Evolutionary conservation across 2,888 invertebrate genomes (phyloP), one percentile per base, ranked within the genome.

Genomic region (Cataglyphis livida): DNA sequence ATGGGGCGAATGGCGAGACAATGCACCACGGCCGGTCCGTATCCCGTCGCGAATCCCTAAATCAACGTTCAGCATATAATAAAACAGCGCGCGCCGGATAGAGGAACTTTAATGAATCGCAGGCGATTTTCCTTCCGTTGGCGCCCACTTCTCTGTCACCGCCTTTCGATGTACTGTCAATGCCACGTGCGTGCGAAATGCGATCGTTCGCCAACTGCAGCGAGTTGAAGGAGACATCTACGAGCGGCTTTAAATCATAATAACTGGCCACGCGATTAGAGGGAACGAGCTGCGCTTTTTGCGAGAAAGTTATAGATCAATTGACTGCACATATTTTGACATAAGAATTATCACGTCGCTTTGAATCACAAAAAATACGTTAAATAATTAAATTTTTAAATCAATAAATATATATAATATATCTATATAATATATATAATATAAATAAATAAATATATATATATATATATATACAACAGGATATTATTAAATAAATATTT

Each of bases 61-160:
- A 93, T 94, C 93, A 94, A 93, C 92, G 92, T 92, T 92, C 91
- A 91, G 91, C 90, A 93, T 93, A 92, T 93, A 92, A 93, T 93
- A 93, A 94, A 94, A 93, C 89, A 88, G 86, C 87, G 85, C 87
- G 84, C 85, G 84, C 68, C 51, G 87, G 79, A 89, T 85, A 44
- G 35, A 79, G 82, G 90, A 85, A 89, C 91, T 91, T 90, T 91
- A 92, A 93, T 91, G 92, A 92, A 92, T 93, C 89, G 89, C 44
- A 35, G 89, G 71, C 90, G 87, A 93, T 92, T 92, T 92, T 92
- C 89, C 91, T 90, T 88, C 51, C 85, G 84, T 83, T 75, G 61
- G 18, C 41, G 62, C 12, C 54, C 83, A 81, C 70, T 81, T 79
- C 35, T 25, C 21, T 54, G 12, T 21, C 59, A 59, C 62, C 71